Base-by-base conservation (phyloP, 2,888 invertebrate genomes). In the Eristalis arbustorum region DNA sequence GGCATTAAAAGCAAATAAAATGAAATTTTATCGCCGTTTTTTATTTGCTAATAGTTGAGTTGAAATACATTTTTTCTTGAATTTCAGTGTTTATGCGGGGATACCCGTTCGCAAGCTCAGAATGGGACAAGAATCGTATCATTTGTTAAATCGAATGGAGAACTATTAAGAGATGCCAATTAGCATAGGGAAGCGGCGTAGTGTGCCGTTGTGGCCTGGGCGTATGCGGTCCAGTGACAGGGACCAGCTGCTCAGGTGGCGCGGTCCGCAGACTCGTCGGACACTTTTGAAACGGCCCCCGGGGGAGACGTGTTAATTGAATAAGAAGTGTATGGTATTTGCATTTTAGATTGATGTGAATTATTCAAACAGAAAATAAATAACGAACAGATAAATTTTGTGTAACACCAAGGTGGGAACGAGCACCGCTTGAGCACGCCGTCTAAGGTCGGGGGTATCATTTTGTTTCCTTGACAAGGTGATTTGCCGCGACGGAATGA, bases 281-380 rank as follows among this genome's bases (percentile, higher is more conserved):
- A n/a, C n/a, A n/a, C 4, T 42, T 42, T 18, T 1, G 49, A 49
- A 75, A 75, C 66, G 74, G 69, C 74, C 63, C 23, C 79, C 74
- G 74, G 49, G 49, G 40, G 59, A 66, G 80, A 80, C 42, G 80
- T 84, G 84, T 72, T 84, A 72, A 84, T 80, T 84, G 76, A 84
- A 75, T 75, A 71, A 68, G 66, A 63, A 64, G 28, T 49, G 72
- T 71, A n/a, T n/a, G n/a, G n/a, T n/a, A 80, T 84, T 84, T 76
- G 80, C 80, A 84, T 84, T 84, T 84, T 72, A 84, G 67, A 84
- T 84, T 84, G 75, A 80, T 84, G 80, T 56, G 80, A 80, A 84
- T 76, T 76, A 76, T 80, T 67, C 62, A 64, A 74, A 74, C 64
- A 63, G 57, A 76, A 83, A 74, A 74, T 56, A 56, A 69, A 62